Base-by-base conservation (phyloP, 2,888 invertebrate species). In the Campoplex capitator region DNA sequence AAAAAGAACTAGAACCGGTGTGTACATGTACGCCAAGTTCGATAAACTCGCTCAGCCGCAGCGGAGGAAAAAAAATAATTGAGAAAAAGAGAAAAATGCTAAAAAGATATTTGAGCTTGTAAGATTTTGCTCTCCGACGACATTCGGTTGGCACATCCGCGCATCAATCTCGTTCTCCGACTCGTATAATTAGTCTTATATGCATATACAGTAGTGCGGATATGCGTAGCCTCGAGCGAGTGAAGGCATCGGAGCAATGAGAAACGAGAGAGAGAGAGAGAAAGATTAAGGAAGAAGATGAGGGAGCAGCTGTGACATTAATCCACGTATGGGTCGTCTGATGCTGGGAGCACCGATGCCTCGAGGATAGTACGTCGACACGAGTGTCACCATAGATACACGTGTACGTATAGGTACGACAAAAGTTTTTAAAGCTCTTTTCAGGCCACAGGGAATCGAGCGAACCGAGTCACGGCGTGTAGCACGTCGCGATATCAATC, bases 301-400 rank as follows among this genome's bases (percentile, higher is more conserved):
- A 23, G 18, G 9, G 79, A 86, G 78, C 86, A 86, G 85, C 84
- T 80, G 83, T 74, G 83, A 89, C 89, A 89, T 89, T 89, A 88
- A 89, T 88, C 86, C 87, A 85, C 81, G 86, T 88, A 85, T 74
- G 84, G 76, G 51, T 18, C 71, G 79, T 38, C 67, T 18, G 65
- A 78, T 71, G 73, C 32, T 28, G 28, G 54, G 80, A 42, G 74
- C 16, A 65, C 70, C 74, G 82, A 78, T 85, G 13, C 67, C 81
- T 87, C 79, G 83, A 76, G 76, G 82, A 82, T 82, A 77, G 71
- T 76, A 73, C 82, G 82, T 79, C 87, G 85, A 58, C 77, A 70
- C 71, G 71, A 48, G 85, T 71, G 70, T 70, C 48, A 23, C 58
- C 48, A 51, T 62, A 48, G 71, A 54, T 70, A 45, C 42, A 76